Evolutionary conservation across 2,888 invertebrate genomes (phyloP).

Genomic region (Philereme transversata): DNA sequence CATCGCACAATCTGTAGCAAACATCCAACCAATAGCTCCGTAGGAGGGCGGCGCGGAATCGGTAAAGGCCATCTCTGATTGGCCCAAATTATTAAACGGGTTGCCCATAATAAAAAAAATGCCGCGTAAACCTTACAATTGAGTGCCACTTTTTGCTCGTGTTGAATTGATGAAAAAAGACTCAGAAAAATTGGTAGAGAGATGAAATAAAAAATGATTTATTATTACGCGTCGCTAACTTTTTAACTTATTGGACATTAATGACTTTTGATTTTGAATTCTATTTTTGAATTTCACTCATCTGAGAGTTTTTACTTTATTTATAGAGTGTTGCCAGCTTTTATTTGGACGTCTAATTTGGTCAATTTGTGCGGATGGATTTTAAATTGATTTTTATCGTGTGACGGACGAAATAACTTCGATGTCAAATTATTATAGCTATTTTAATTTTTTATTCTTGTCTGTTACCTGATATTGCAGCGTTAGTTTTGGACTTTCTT

Average conservation of each 20-base stretch:
- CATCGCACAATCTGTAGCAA: constrained; percentile 77
- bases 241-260: constrained; percentile 82
- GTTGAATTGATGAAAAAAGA: constrained; percentile 83
- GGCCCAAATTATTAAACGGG: constrained; percentile 77
- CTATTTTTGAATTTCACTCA: constrained; percentile 60
- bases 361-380: constrained; percentile 44
- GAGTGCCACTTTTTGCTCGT: constrained; percentile 80
- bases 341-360: constrained; percentile 53
- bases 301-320: constrained; percentile 51
- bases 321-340: constrained; percentile 56
- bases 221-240: constrained; percentile 74
- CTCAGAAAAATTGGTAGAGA: constrained; percentile 74
- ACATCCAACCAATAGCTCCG: constrained; percentile 64
- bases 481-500: too few relatives aligned
- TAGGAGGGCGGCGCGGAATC: constrained; percentile 71
- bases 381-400: constrained; percentile 45
- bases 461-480: constrained; percentile 23
- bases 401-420: constrained; percentile 33
- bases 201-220: constrained; percentile 83
- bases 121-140: constrained; percentile 76
- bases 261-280: constrained; percentile 80
- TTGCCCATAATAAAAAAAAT: constrained; percentile 75
- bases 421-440: constrained; percentile 31
- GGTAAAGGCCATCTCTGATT: constrained; percentile 58
- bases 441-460: constrained; percentile 36